A percentile compares a stretch with the other conserved stretches of the same genome.
These are phyloP conservation scores for Crotophaga sulcirostris DNA, from an alignment of 2,113 vertebrate genomes.

Conservation along the genomic window DNA sequence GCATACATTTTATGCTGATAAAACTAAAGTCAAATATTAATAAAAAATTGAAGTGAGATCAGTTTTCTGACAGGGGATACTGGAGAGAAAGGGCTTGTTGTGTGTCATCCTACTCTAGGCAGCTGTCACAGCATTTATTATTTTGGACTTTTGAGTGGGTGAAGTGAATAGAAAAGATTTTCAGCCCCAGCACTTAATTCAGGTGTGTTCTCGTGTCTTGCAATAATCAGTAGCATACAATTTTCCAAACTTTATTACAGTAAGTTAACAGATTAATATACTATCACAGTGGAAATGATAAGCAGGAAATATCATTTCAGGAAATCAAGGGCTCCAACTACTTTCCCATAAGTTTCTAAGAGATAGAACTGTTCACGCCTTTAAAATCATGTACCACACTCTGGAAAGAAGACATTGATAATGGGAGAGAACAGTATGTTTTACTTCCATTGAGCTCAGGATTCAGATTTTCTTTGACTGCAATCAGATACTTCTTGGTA, in stretches of 20 bases:
- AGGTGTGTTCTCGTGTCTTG: neutral
- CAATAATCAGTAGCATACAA: neutral
- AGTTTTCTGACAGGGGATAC: neutral
- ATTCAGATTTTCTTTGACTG: neutral
- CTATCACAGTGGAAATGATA: neutral
- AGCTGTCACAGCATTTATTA: neutral
- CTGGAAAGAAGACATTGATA: neutral
- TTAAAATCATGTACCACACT: neutral
- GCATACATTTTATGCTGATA: neutral
- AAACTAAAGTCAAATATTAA: neutral
- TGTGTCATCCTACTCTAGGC: accelerated
- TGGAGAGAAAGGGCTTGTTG: neutral
- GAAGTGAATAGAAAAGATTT: neutral
- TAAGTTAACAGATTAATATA: neutral
- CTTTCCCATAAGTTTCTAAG: neutral
- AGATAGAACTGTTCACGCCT: neutral
- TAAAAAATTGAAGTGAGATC: neutral
- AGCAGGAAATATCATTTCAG: neutral
- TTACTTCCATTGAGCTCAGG: neutral
- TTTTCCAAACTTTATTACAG: neutral
- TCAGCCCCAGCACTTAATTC: neutral
- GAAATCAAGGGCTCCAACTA: neutral
- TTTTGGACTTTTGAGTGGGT: neutral
- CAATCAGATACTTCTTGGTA: neutral
- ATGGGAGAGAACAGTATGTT: neutral